phyloP scores from a whole-genome alignment of 2,113 vertebrate species.

The Vicugna pacos region DNA sequence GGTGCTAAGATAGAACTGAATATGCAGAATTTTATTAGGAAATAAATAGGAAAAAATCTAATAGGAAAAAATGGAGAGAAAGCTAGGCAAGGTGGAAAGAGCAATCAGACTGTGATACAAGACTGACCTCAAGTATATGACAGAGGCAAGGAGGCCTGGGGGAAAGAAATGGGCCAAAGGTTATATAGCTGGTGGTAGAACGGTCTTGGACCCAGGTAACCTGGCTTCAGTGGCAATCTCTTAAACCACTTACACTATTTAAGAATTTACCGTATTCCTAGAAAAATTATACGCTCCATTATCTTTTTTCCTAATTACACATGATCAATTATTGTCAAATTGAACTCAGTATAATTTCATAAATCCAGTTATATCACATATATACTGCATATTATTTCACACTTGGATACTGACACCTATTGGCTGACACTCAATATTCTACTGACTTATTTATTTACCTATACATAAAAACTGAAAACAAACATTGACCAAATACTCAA shows the following conservation, averaged over 20 bases:
- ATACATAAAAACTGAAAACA: background rate
- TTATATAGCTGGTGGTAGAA: background rate
- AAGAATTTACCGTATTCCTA: conserved; percentile 21
- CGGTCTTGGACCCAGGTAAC: background rate
- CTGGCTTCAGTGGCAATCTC: background rate
- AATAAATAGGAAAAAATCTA: too few species aligned
- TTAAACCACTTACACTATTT: conserved; percentile 7
- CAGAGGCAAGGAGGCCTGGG: background rate
- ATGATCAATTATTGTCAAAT: background rate
- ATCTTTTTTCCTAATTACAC: background rate
- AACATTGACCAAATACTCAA: background rate
- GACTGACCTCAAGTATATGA: background rate
- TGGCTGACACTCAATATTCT: background rate
- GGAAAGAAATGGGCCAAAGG: background rate
- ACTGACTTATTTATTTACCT: background rate
- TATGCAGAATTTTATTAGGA: conserved; percentile 11
- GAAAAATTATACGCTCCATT: background rate
- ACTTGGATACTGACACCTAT: background rate
- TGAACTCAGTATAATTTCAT: conserved; percentile 13
- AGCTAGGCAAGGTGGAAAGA: background rate
- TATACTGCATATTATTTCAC: background rate
- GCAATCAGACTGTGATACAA: background rate
- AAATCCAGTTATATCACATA: conserved; percentile 19
- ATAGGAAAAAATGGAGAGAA: background rate
- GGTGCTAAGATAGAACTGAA: background rate